Base-by-base conservation (phyloP, 2,888 invertebrate genomes). In the Sesamia inferens region DNA sequence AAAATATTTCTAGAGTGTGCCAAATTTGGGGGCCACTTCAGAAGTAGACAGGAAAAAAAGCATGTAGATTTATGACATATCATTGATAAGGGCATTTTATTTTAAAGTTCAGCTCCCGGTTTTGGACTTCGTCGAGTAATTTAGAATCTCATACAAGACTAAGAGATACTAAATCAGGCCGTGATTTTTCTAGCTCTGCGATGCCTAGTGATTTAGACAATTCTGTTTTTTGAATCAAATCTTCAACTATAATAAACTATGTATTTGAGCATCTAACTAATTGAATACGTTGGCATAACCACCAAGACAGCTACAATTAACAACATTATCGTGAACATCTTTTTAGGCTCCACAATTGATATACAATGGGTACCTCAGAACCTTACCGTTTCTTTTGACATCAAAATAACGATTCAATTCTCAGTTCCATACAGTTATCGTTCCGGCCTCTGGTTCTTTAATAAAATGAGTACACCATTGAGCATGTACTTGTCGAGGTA, bases 371-470 rank as follows among this genome's bases (percentile, higher is more conserved):
- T 54, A 57, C 74, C 22, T 39, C 47, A 61, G 47, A 73, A 70
- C 71, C 59, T 64, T 71, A 83, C 74, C 47, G 76, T 68, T 70
- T 76, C 72, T 76, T 66, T 63, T 75, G 73, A 73, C 76, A 76
- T 63, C 61, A 64, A 64, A 68, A 71, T 84, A 84, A 86, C 82
- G 69, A 81, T 81, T 86, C 74, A 85, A 79, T 82, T 84, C 64
- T 69, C 64, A 47, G 54, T 71, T 47, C 24, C 11, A 39, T 76
- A 84, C 85, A 68, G 84, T 82, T 82, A 84, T 68, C 65, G 85
- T 86, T 85, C 77, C 86, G 84, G 83, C 62, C 74, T 48, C 66
- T 87, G 75, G 58, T 39, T 81, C 79, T 71, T 74, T 87, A 87
- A 87, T 87, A 87, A 85, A 87, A 82, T 74, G 78, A 48, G 54